Conservation (phyloP, 1,140 invertebrate genomes). For the Cheumatopsyche charites region DNA sequence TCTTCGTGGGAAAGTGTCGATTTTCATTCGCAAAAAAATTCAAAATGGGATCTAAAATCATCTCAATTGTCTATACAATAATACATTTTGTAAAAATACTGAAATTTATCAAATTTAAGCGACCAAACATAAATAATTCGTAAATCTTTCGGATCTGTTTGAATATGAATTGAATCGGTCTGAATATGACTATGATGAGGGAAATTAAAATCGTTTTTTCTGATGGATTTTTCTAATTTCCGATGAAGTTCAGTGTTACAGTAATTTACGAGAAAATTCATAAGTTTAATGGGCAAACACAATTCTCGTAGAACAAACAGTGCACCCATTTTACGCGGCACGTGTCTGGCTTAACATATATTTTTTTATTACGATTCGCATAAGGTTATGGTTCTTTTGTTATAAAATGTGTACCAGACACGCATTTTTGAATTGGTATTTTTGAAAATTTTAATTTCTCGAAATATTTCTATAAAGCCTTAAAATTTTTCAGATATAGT, state of each 20-base stretch:
- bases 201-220: neutral
- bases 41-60: too few species aligned
- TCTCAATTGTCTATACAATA: neutral
- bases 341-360: constrained; percentile 18
- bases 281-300: constrained; percentile 22
- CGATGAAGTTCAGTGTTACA: neutral
- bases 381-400: constrained; percentile 30
- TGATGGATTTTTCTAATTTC: neutral
- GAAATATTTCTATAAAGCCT: neutral
- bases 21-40: neutral
- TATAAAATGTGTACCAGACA: neutral
- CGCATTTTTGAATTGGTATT: neutral
- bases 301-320: constrained; percentile 18
- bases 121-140: too few species aligned
- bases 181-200: too few species aligned
- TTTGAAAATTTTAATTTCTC: neutral
- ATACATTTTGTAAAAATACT: neutral
- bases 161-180: too few species aligned
- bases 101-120: neutral
- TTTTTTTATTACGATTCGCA: constrained; percentile 42
- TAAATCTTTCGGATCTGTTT: too few species aligned
- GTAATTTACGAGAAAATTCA: neutral
- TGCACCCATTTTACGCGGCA: constrained; percentile 19
- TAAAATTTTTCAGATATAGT: too few species aligned
- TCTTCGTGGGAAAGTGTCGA: constrained; percentile 14